Conservation (phyloP, 2,113 vertebrate species). For the Aplodontia rufa region DNA sequence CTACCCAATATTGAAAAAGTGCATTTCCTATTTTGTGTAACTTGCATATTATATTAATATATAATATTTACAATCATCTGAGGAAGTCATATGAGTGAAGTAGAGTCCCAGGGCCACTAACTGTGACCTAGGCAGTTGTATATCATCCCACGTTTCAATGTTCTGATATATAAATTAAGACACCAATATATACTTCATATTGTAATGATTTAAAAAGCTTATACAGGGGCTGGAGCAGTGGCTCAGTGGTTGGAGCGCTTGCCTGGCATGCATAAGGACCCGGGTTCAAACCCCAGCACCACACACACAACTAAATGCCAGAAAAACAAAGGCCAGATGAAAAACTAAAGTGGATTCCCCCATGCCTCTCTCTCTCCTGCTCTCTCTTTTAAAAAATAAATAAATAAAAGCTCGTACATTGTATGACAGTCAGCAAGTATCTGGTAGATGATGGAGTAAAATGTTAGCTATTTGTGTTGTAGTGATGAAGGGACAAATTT, state of each 20-base stretch:
- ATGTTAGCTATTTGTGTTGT: background rate
- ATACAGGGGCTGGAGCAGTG: too few relatives aligned
- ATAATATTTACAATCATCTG: background rate
- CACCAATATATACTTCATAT: background rate
- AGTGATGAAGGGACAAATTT: constrained; percentile 1
- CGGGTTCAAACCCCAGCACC: too few relatives aligned
- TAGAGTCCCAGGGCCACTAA: background rate
- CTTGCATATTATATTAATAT: background rate
- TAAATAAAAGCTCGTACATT: too few relatives aligned
- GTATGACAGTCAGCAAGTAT: background rate
- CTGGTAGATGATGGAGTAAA: background rate
- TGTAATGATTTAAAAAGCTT: constrained; percentile 17
- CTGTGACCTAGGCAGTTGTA: background rate
- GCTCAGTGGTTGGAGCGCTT: too few relatives aligned
- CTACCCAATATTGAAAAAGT: constrained; percentile 18
- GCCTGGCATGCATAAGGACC: too few relatives aligned
- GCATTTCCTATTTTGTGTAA: background rate
- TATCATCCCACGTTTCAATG: constrained; percentile 34
- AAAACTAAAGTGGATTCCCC: too few relatives aligned
- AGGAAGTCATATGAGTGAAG: background rate
- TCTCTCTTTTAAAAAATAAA: too few relatives aligned
- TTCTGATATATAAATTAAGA: background rate
- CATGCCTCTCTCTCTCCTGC: too few relatives aligned
- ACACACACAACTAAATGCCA: too few relatives aligned
- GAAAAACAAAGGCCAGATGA: too few relatives aligned